Base-by-base conservation (phyloP, 2,888 invertebrate species). In the Morpho helenor region DNA sequence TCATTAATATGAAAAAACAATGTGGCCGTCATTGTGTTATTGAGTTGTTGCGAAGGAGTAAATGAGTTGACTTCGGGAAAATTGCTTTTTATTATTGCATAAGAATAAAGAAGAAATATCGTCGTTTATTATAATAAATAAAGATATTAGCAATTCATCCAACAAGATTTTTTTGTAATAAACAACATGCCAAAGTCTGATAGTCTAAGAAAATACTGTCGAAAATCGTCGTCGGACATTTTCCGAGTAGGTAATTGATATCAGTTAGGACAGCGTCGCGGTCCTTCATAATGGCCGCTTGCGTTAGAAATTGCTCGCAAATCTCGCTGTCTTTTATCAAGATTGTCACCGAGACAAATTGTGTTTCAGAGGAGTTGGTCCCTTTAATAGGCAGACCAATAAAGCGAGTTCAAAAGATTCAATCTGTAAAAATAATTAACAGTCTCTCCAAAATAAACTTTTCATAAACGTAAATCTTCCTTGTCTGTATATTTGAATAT, bases 171-270 rank as follows among this genome's bases (percentile, higher is more conserved):
- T 31, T 31, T 31, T 5, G 31, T 31, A 5, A 31, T 31, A 31
- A 31, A 31, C 31, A 31, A 5, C 5, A 31, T 31, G 1, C 31
- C 31, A 31, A 31, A 31, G 4, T 31, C 31, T 31, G 5, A 31
- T 31, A 31, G 31, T 31, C 31, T 31, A 3, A 31, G 31, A 31
- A 31, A 31, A 31, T 31, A 31, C 3, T 8, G 51, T 39, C 50
- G n/a, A n/a, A 42, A 43, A 9, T 41, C 55, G 42, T 22, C 23
- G 53, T 57, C 50, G 40, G 53, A 51, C 49, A 62, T 57, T 59
- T 48, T 41, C 43, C 41, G 54, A 45, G 76, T 82, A 85, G 48
- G 76, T 82, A 85, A 86, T 86, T 86, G 84, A 82, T 84, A 86
- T 83, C 82, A 85, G 84, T 85, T 84, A 83, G 74, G 76, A 66